Evolutionary conservation across 2,797 vertebrate species (phyloP), one percentile per base, ranked within the genome.

Genomic region (Tiaroga cobitis): DNA sequence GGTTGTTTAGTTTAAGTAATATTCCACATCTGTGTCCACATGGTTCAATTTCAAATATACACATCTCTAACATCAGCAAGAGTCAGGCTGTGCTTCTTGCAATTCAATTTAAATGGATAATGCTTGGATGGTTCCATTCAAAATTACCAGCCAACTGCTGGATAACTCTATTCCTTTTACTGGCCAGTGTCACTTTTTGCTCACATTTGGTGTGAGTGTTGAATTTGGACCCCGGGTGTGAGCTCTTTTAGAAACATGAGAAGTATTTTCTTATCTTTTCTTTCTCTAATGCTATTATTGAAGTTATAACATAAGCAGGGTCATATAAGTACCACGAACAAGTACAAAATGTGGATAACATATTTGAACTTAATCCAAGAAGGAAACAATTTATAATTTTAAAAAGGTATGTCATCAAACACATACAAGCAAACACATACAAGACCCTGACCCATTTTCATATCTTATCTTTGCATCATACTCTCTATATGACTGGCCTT

Each of bases 401-500:
- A 76, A 76, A 39, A 39, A 5, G 8, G n/a, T 29, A 26, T 26
- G 32, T 61, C 39, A 26, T 65, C 15, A 67, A 75, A 39, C 43
- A 54, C 13, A 76, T 3, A 1, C 29, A 65, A 49, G 29, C n/a
- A n/a, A n/a, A 68, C 32, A 54, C 13, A 76, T 3, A 1, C 29
- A 65, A 49, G 29, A 68, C 32, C 72, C 41, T 39, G 39, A 51
- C 56, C 26, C 11, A 63, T 43, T 86, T 67, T 78, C 29, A 63
- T 39, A 24, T 37, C 19, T 54, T 34, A 76, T 63, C 41, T 75
- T 37, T 67, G 41, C 41, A 67, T 67, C 59, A 76, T 65, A 67
- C 43, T 83, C 84, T 63, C n/a, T 63, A 68, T 24, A 80, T 79
- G 84, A 72, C 76, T 80, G 37, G 77, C 7, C 10, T 81, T 81